phyloP scores from a whole-genome alignment of 2,797 vertebrate species.

The Huso huso region DNA sequence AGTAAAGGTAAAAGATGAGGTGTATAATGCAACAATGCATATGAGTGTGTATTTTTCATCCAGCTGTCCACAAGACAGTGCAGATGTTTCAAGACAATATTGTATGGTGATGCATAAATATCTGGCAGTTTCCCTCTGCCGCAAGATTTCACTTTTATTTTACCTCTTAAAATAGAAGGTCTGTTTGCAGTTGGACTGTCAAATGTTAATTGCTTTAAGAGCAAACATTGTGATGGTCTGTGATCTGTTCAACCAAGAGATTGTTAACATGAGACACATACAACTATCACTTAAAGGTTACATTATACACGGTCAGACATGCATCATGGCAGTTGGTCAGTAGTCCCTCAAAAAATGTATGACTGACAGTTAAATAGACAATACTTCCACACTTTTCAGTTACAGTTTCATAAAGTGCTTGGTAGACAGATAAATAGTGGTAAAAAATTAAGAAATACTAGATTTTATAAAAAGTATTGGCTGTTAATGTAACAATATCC shows the following conservation, averaged over 20 bases:
- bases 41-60: constrained; percentile 12
- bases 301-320: too few relatives aligned
- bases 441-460: too few relatives aligned
- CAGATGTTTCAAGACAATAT: neutral
- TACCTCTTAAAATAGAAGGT: neutral
- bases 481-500: too few relatives aligned
- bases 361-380: too few relatives aligned
- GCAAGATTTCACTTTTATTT: neutral
- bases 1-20: constrained; percentile 39
- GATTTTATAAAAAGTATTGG: too few relatives aligned
- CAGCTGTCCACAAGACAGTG: constrained; percentile 6
- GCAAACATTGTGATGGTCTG: too few relatives aligned
- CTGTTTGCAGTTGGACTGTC: neutral
- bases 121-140: neutral
- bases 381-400: too few relatives aligned
- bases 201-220: neutral
- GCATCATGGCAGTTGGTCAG: too few relatives aligned
- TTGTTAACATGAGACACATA: neutral
- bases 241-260: neutral
- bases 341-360: too few relatives aligned
- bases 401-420: too few relatives aligned
- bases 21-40: constrained; percentile 33
- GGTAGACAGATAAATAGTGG: too few relatives aligned
- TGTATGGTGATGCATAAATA: neutral
- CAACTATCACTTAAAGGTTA: neutral